A percentile compares a stretch with the other conserved stretches of the same genome.
Conservation (phyloP, 2,113 vertebrate species). For the Paradisaea rubra region DNA sequence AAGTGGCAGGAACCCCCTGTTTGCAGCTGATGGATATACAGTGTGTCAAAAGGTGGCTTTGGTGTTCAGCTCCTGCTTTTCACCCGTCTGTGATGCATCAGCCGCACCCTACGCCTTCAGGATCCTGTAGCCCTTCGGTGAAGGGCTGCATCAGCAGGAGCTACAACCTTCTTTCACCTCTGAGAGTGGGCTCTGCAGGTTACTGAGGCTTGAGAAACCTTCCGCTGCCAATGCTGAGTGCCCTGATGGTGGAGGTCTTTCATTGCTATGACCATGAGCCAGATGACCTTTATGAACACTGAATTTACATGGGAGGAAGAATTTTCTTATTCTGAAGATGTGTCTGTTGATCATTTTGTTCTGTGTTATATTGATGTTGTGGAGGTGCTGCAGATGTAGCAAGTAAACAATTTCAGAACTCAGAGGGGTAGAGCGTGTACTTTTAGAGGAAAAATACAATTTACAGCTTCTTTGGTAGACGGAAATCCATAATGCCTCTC, state of each 20-base stretch:
- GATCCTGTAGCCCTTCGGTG: neutral
- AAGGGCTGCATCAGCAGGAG: neutral
- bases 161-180: neutral
- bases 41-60: neutral
- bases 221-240: neutral
- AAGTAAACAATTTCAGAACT: neutral
- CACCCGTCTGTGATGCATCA: neutral
- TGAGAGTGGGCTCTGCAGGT: neutral
- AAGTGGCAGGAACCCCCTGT: neutral
- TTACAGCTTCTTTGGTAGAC: neutral
- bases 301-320: neutral
- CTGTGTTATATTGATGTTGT: neutral
- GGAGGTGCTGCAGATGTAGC: neutral
- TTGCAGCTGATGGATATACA: neutral
- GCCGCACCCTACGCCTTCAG: neutral
- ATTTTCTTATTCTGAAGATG: neutral
- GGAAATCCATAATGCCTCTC: neutral
- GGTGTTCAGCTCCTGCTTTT: neutral
- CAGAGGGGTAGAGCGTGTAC: neutral
- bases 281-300: neutral
- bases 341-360: neutral
- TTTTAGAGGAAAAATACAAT: neutral
- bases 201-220: neutral
- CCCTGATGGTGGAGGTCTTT: neutral
- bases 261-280: neutral